Conservation (phyloP, 1,140 invertebrate genomes). For the Tribolium madens region DNA sequence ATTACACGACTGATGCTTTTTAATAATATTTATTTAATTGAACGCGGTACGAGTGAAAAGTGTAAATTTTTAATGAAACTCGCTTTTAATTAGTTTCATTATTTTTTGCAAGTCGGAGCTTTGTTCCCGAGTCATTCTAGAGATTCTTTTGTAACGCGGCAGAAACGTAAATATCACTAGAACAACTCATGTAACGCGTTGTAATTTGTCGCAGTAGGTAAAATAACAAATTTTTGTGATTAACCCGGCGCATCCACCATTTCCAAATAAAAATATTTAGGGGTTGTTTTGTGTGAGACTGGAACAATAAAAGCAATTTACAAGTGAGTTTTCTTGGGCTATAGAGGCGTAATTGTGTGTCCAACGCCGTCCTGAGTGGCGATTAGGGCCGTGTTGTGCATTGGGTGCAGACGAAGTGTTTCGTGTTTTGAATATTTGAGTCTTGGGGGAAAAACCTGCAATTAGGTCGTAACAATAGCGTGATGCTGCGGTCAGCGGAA, state of each 20-base stretch:
- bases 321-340: too few relatives aligned
- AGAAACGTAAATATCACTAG: neutral
- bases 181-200: neutral
- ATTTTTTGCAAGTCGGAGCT: conserved; percentile 23
- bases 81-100: conserved; percentile 44
- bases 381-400: neutral
- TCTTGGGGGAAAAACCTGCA: neutral
- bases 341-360: too few relatives aligned
- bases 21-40: conserved; percentile 32
- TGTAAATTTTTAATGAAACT: conserved; percentile 42
- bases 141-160: neutral
- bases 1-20: conserved; percentile 39
- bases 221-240: too few relatives aligned
- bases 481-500: conserved; percentile 32
- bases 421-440: neutral
- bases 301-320: too few relatives aligned
- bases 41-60: conserved; percentile 35
- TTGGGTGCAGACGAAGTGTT: neutral
- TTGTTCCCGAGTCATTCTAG: neutral
- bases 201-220: too few relatives aligned
- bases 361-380: neutral
- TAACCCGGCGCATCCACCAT: too few relatives aligned
- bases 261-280: too few relatives aligned
- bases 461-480: conserved; percentile 25
- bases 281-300: too few relatives aligned